Evolutionary conservation across 2,888 invertebrate species (phyloP).

Genomic region (Lycocerus yunnanus): DNA sequence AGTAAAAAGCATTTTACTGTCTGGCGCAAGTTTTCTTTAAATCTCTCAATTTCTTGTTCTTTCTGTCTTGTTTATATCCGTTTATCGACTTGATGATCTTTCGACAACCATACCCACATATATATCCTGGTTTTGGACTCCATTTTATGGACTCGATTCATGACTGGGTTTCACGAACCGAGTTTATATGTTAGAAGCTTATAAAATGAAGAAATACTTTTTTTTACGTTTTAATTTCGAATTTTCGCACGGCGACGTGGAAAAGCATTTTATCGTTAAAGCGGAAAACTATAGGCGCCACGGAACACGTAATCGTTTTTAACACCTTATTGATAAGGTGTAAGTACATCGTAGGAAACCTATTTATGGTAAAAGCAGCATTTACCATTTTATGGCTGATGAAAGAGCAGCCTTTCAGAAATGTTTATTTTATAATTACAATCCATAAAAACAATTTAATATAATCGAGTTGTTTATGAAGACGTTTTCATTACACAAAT

Average conservation of each 20-base stretch:
- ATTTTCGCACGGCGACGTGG: neutral
- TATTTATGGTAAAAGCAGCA: neutral
- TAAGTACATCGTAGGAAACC: neutral
- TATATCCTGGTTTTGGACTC: neutral
- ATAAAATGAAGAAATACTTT: neutral
- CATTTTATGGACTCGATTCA: neutral
- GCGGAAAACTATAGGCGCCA: constrained; percentile 21
- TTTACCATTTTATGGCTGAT: neutral
- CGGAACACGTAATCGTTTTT: constrained; percentile 25
- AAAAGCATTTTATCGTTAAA: constrained; percentile 14
- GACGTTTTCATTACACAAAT: neutral
- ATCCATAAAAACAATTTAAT: neutral
- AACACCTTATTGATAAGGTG: constrained; percentile 14
- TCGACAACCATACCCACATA: neutral
- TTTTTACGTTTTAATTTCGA: neutral
- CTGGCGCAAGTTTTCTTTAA: neutral
- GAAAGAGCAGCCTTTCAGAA: neutral
- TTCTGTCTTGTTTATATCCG: neutral
- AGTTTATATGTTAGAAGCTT: neutral
- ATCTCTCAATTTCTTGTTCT: neutral
- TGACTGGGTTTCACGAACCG: neutral
- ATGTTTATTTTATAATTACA: neutral
- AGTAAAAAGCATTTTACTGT: neutral
- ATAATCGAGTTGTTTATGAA: neutral
- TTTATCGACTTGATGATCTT: neutral